Evolutionary conservation across 2,797 vertebrate genomes (phyloP).

Genomic region (Australoheros facetus): DNA sequence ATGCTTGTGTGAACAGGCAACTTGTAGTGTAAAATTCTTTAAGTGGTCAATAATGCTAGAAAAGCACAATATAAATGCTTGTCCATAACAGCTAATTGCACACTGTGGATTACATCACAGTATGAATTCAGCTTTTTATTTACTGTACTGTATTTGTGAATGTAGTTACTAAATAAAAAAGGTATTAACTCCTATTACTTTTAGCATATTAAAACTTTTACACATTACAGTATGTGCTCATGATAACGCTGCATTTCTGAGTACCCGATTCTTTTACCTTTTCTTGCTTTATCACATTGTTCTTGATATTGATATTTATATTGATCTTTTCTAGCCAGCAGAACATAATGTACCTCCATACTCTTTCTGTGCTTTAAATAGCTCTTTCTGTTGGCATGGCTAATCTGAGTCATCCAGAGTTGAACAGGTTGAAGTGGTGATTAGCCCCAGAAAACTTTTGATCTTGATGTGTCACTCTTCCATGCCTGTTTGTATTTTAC

Average conservation of each 20-base stretch:
- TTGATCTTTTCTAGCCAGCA: slow-evolving; percentile 4
- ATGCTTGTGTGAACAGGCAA: background rate
- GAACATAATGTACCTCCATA: background rate
- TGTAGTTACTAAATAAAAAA: background rate
- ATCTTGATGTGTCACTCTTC: background rate
- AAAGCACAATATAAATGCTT: background rate
- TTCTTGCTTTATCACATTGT: background rate
- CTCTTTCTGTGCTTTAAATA: background rate
- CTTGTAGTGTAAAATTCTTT: background rate
- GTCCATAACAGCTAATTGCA: background rate
- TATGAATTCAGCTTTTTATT: background rate
- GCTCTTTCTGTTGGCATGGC: background rate
- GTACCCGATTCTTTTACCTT: background rate
- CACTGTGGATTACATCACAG: background rate
- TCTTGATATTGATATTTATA: slow-evolving; percentile 20
- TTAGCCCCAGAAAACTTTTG: background rate
- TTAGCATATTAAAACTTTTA: background rate
- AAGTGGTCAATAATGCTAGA: background rate
- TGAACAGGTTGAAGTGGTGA: background rate
- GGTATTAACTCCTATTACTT: background rate
- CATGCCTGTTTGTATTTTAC: background rate
- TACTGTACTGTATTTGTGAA: background rate
- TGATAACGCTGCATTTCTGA: background rate
- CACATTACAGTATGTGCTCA: background rate
- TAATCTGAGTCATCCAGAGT: background rate